phyloP scores from a whole-genome alignment of 2,797 vertebrate genomes.

The Eupleurogrammus muticus region DNA sequence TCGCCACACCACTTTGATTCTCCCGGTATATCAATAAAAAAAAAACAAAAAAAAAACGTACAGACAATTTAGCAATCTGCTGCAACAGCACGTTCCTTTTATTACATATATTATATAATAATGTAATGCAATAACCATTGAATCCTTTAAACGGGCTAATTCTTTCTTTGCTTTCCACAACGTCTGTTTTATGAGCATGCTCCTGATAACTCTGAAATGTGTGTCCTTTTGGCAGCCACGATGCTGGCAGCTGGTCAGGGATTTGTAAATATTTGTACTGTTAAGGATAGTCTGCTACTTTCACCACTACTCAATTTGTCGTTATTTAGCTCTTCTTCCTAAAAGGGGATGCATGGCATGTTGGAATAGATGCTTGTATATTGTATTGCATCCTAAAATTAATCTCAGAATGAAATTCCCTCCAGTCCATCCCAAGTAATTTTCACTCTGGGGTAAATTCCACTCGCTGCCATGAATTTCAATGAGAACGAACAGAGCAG shows the following conservation, averaged over 20 bases:
- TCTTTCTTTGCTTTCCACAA: slow-evolving; percentile 6
- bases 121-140: slow-evolving; percentile 12
- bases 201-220: neutral
- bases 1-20: slow-evolving; percentile 44
- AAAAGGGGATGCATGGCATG: neutral
- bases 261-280: slow-evolving; percentile 13
- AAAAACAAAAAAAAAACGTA: neutral
- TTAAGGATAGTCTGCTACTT: neutral
- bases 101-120: slow-evolving; percentile 27
- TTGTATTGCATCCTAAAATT: slow-evolving; percentile 21
- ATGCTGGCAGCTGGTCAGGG: slow-evolving; percentile 6
- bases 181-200: neutral
- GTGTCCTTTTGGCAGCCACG: neutral
- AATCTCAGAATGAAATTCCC: neutral
- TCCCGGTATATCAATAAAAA: slow-evolving; percentile 49
- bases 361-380: neutral
- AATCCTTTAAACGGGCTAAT: slow-evolving; percentile 8
- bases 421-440: slow-evolving; percentile 3
- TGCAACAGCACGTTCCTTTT: slow-evolving; percentile 16
- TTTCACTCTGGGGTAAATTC: slow-evolving; percentile 22
- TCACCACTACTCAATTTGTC: neutral
- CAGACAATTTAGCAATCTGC: slow-evolving; percentile 28
- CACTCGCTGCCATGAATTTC: slow-evolving; percentile 46
- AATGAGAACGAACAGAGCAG: slow-evolving; percentile 39
- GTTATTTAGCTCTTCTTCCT: neutral